phyloP scores from a whole-genome alignment of 2,113 vertebrate species.

The Eclectus roratus region DNA sequence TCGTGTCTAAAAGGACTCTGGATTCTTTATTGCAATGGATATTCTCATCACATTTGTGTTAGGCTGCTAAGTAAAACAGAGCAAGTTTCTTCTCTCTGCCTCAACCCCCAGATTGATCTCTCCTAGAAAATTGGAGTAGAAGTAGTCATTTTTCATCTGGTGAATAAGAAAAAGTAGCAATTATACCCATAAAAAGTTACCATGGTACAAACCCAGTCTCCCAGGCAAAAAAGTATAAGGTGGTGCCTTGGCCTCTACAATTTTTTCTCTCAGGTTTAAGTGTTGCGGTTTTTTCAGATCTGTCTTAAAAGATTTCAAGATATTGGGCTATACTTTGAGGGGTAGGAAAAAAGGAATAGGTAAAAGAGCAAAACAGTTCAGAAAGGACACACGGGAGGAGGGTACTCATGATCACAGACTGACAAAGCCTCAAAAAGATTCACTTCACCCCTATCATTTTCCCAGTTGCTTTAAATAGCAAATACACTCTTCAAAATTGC shows the following conservation, averaged over 20 bases:
- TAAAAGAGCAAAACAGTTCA: not conserved
- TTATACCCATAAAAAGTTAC: not conserved
- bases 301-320: not conserved
- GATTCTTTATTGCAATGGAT: not conserved
- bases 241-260: not conserved
- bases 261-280: not conserved
- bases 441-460: not conserved
- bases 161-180: not conserved
- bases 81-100: not conserved
- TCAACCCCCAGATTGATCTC: not conserved
- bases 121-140: not conserved
- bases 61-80: not conserved
- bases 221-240: not conserved
- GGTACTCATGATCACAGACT: accelerated
- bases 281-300: not conserved
- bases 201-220: not conserved
- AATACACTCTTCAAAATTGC: not conserved
- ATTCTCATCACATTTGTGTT: not conserved
- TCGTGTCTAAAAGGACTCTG: not conserved
- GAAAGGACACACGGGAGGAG: not conserved
- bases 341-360: not conserved
- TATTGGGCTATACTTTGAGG: not conserved
- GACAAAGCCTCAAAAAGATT: not conserved
- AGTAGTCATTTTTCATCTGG: not conserved
- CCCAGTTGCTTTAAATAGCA: not conserved